phyloP scores from a whole-genome alignment of 92 coral and sea anemone species.

The Parazoanthus darwini region DNA sequence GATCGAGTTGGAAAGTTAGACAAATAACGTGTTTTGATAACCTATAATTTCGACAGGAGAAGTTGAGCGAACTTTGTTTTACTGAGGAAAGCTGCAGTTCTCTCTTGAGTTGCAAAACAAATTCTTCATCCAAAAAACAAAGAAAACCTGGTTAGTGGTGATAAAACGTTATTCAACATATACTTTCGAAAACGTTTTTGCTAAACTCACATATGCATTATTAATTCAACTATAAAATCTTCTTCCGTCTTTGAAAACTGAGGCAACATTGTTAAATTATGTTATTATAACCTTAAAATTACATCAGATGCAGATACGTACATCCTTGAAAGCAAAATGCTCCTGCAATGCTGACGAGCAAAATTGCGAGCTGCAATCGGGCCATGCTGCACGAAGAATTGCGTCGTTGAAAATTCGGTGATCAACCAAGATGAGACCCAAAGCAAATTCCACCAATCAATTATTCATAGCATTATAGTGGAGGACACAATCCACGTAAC shows the following conservation, averaged over 20 bases:
- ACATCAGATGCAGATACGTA: not conserved
- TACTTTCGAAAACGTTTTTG: not conserved
- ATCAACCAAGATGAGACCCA: not conserved
- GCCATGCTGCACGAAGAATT: constrained; percentile 10
- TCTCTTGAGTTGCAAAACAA: not conserved
- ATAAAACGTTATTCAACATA: not conserved
- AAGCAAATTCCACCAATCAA: not conserved
- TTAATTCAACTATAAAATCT: not conserved
- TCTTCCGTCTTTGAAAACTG: not conserved
- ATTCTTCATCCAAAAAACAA: not conserved
- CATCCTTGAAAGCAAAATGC: constrained; percentile 21
- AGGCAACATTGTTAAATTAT: not conserved
- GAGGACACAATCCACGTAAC: not conserved
- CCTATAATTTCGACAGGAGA: not conserved
- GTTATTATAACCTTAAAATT: not conserved
- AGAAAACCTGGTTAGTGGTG: not conserved
- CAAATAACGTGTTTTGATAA: not conserved
- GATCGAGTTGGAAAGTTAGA: not conserved
- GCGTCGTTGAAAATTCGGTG: not conserved
- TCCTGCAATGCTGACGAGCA: not conserved
- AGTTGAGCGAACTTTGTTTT: not conserved
- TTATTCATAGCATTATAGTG: not conserved
- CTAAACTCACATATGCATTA: not conserved
- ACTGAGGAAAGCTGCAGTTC: not conserved
- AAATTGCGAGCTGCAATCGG: not conserved